Base-by-base conservation (phyloP, 2,888 invertebrate species). In the Malacosoma neustria region DNA sequence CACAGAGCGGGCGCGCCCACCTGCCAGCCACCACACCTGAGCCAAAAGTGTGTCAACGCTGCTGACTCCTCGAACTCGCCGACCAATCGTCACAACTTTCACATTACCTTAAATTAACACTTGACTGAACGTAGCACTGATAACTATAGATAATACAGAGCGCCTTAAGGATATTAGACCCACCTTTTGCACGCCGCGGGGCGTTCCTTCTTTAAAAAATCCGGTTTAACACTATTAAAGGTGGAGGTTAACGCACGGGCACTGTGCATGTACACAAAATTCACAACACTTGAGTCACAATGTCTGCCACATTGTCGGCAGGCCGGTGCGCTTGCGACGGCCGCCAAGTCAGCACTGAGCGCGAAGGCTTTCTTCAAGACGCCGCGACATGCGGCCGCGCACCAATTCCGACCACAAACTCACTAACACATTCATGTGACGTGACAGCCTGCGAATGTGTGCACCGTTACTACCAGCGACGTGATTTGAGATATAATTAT, bases 181-280 rank as follows among this genome's bases (percentile, higher is more conserved):
- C 64, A 82, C 82, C 82, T 82, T 74, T 65, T 69, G 54, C 58
- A 69, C 70, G 72, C 73, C 72, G 64, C 69, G 68, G 70, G 72
- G 71, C 73, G 77, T 71, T 70, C 68, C 61, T 63, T 62, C 63
- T 63, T 51, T 57, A 57, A 57, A 49, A 76, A 80, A 82, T 82
- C 82, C 82, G 74, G 80, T 79, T 77, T 72, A 66, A 63, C 82
- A 82, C 82, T 80, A 79, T 80, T 72, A 81, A 70, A 75, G 80
- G 74, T 72, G 73, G 75, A 72, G 79, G 81, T 82, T 76, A 81
- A 75, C 54, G 79, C 77, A 81, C 80, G 72, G 69, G 59, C 81
- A 80, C 80, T 77, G 72, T 68, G 74, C 73, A 75, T 67, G 63
- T 68, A 70, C 75, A 75, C 79, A 71, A 62, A 64, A 71, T 72